Conservation (phyloP, 2,888 invertebrate genomes). For the Rhagonycha lutea region DNA sequence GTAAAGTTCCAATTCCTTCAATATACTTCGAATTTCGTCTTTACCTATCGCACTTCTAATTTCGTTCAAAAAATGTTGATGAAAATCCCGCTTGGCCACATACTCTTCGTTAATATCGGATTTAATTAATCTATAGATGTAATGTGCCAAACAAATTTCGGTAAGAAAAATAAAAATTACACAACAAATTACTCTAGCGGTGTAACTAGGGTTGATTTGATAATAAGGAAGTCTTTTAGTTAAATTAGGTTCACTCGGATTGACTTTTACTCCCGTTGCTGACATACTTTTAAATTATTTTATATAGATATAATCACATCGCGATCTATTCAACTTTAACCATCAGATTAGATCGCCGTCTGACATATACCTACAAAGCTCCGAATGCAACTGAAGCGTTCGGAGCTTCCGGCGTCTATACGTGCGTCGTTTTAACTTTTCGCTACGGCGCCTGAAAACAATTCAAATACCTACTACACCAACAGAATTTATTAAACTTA, state of each 20-base stretch:
- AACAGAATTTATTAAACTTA: not conserved
- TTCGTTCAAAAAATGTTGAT: slow-evolving; percentile 45
- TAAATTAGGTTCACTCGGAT: slow-evolving; percentile 21
- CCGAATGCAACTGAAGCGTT: not conserved
- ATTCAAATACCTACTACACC: not conserved
- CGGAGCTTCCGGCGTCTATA: not conserved
- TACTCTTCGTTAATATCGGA: slow-evolving; percentile 51
- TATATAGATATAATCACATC: slow-evolving; percentile 15
- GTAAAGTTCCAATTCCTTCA: slow-evolving; percentile 38
- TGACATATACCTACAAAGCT: not conserved
- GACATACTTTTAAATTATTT: slow-evolving; percentile 23
- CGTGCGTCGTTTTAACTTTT: slow-evolving; percentile 2
- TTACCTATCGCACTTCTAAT: slow-evolving; percentile 41
- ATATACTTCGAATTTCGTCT: slow-evolving; percentile 44
- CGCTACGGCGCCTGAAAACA: not conserved
- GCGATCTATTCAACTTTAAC: slow-evolving; percentile 8
- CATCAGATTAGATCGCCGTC: not conserved
- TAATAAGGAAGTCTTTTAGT: slow-evolving; percentile 29
- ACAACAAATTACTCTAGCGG: slow-evolving; percentile 51
- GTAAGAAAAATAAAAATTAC: slow-evolving; percentile 52
- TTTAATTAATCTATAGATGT: slow-evolving; percentile 51
- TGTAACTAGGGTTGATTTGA: slow-evolving; percentile 50
- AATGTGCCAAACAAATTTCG: slow-evolving; percentile 52
- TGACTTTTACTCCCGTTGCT: slow-evolving; percentile 27
- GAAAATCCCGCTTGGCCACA: slow-evolving; percentile 45